phyloP scores from a whole-genome alignment of 2,888 invertebrate species.

The Melieria picta region DNA sequence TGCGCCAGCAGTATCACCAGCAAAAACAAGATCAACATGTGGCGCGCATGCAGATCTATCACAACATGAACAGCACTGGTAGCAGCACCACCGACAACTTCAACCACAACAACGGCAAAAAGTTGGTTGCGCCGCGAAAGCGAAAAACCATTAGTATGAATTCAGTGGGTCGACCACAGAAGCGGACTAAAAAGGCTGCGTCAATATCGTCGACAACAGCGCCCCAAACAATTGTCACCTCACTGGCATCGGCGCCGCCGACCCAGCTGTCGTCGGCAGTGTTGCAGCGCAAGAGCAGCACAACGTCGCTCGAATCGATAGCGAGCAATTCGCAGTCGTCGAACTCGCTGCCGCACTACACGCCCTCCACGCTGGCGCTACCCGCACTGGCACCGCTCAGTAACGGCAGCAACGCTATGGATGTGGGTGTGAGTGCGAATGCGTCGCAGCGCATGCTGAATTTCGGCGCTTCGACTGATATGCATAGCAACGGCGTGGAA shows the following conservation, averaged over 20 bases:
- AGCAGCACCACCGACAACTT: slow-evolving; percentile 50
- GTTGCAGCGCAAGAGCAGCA: slow-evolving; percentile 61
- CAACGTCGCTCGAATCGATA: slow-evolving; percentile 62
- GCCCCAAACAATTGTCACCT: neutral
- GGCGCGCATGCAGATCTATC: slow-evolving; percentile 1
- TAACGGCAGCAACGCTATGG: slow-evolving; percentile 19
- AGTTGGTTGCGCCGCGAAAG: slow-evolving; percentile 43
- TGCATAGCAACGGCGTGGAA: slow-evolving; percentile 28
- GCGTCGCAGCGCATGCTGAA: slow-evolving; percentile 44
- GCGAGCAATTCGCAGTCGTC: slow-evolving; percentile 62
- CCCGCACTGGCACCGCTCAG: slow-evolving; percentile 56
- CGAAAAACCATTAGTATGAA: slow-evolving; percentile 52
- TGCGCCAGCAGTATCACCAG: slow-evolving; percentile 21
- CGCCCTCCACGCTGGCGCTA: slow-evolving; percentile 32
- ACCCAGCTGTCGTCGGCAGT: slow-evolving; percentile 48
- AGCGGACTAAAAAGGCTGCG: slow-evolving; percentile 68
- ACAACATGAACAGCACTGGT: slow-evolving; percentile 35
- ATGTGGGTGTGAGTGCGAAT: neutral
- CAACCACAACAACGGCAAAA: slow-evolving; percentile 26
- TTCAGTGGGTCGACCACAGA: slow-evolving; percentile 67
- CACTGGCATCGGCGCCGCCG: slow-evolving; percentile 20
- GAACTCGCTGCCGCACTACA: slow-evolving; percentile 44
- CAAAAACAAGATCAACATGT: slow-evolving; percentile 14
- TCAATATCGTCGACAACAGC: slow-evolving; percentile 34
- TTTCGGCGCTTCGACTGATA: slow-evolving; percentile 34